Conservation (phyloP, 2,888 invertebrate species). For the Empis livida region DNA sequence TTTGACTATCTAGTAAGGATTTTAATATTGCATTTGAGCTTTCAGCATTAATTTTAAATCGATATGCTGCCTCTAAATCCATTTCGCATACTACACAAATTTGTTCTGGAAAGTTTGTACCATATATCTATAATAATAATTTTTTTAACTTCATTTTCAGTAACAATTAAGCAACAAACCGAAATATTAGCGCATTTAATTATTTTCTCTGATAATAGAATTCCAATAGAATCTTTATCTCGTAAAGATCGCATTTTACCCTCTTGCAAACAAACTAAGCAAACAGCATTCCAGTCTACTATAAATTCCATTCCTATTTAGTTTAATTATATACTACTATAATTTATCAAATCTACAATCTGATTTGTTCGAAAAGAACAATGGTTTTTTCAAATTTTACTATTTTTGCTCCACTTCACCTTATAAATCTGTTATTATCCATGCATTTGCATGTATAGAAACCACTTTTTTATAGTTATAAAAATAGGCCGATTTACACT, state of each 20-base stretch:
- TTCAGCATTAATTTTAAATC: constrained; percentile 14
- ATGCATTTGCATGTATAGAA: no score
- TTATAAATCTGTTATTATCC: no score
- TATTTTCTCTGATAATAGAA: constrained; percentile 11
- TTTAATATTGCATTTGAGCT: constrained; percentile 15
- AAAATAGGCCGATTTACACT: no score
- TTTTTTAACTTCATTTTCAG: no score
- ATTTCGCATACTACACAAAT: constrained; percentile 13
- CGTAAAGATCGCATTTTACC: constrained; percentile 12
- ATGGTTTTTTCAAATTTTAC: no score
- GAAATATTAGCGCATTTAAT: constrained; percentile 11
- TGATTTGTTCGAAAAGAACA: no score
- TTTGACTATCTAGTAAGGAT: constrained; percentile 3
- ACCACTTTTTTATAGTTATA: no score
- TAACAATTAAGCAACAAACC: constrained; percentile 1
- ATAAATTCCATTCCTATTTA: constrained; percentile 4
- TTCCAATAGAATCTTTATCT: constrained; percentile 9
- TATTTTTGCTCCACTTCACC: no score
- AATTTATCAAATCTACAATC: no score
- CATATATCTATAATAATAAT: no score
- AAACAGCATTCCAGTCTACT: constrained; percentile 12
- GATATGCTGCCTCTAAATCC: constrained; percentile 13
- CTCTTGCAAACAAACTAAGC: constrained; percentile 14
- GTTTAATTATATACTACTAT: no score
- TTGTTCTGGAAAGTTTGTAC: constrained; percentile 13